These are phyloP conservation scores for Caretta caretta DNA, from an alignment of 2,113 vertebrate genomes.

Conservation along the genomic window DNA sequence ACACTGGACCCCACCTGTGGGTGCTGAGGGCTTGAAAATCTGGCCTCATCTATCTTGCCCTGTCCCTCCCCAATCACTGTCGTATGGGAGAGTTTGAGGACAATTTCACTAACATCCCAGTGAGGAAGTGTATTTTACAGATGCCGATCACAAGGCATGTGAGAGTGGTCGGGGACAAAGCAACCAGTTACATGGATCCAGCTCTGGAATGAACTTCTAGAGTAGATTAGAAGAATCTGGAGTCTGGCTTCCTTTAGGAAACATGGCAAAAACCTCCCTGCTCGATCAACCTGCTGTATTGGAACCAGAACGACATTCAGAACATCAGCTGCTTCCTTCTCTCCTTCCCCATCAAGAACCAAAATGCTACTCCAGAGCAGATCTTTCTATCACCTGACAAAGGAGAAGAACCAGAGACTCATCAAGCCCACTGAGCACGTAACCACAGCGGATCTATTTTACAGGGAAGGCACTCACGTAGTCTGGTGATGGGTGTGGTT, in stretches of 20 bases:
- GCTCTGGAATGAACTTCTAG: neutral
- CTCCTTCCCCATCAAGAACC: neutral
- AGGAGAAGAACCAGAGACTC: neutral
- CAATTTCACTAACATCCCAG: neutral
- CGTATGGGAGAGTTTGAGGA: neutral
- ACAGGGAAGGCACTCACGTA: neutral
- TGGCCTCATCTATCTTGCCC: too few species aligned
- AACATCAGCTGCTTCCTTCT: neutral
- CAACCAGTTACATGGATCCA: neutral
- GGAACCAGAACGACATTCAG: neutral
- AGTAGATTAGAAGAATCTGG: neutral
- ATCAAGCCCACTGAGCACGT: neutral
- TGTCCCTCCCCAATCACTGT: neutral
- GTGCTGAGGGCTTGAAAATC: neutral
- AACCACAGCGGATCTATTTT: neutral
- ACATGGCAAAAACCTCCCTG: neutral
- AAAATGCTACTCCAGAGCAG: neutral
- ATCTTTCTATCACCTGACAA: neutral
- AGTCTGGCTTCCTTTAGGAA: neutral
- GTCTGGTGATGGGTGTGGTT: neutral
- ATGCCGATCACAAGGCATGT: neutral
- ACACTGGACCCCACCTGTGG: too few species aligned
- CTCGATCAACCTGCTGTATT: neutral
- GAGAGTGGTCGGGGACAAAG: neutral
- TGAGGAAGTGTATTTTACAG: neutral